A percentile compares a stretch with the other conserved stretches of the same genome.
Conservation (phyloP, 2,888 invertebrate species). For the Metellina segmentata region DNA sequence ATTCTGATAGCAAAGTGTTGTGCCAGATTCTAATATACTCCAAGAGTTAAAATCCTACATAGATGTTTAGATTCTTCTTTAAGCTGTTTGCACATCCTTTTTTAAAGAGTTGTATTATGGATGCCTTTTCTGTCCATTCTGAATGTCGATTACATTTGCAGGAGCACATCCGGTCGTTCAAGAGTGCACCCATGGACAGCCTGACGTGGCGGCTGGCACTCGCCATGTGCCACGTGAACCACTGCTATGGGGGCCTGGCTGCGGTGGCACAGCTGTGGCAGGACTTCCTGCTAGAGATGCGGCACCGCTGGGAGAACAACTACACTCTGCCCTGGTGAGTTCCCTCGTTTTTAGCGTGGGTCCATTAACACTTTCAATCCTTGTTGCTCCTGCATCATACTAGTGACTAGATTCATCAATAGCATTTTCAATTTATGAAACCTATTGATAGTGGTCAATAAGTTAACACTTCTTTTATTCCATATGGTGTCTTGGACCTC, state of each 20-base stretch:
- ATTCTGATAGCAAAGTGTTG: too few species aligned
- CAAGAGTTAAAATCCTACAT: too few species aligned
- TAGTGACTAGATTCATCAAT: too few species aligned
- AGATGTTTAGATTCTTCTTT: too few species aligned
- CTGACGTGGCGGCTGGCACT: conserved; percentile 91
- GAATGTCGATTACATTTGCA: conserved; percentile 75
- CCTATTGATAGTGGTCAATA: too few species aligned
- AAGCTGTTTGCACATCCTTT: background rate
- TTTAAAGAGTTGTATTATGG: background rate
- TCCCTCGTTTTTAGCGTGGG: background rate
- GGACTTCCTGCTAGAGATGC: conserved; percentile 93
- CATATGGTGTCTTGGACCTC: too few species aligned
- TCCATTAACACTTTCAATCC: too few species aligned
- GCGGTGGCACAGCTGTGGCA: conserved; percentile 95
- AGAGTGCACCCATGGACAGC: conserved; percentile 90
- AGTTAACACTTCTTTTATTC: too few species aligned
- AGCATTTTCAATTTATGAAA: too few species aligned
- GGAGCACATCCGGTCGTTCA: conserved; percentile 84
- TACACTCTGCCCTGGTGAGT: conserved; percentile 92
- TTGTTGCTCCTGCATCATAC: too few species aligned
- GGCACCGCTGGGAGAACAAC: conserved; percentile 93
- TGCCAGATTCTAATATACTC: too few species aligned
- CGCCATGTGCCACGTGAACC: conserved; percentile 87
- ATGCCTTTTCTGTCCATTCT: background rate
- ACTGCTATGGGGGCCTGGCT: conserved; percentile 86